phyloP scores from a whole-genome alignment of 1,140 invertebrate genomes.

The Drosophila ercepeae region DNA sequence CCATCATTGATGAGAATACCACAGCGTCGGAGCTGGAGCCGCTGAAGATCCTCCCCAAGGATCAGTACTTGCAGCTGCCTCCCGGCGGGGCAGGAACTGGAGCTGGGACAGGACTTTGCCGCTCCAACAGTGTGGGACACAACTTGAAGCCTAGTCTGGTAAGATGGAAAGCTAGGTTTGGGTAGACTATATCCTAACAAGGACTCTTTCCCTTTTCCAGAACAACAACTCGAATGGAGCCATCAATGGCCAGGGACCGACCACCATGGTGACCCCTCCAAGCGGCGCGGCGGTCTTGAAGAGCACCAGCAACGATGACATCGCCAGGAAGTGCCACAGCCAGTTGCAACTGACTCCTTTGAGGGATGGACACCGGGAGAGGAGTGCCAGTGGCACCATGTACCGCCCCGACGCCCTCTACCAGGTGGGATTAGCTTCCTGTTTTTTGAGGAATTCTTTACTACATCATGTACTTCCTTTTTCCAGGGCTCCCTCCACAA shows the following conservation, averaged over 20 bases:
- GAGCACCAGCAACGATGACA: conserved; percentile 73
- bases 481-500: conserved; percentile 82
- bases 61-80: conserved; percentile 75
- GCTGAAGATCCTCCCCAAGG: conserved; percentile 53
- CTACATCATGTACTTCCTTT: conserved; percentile 6
- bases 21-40: conserved; percentile 73
- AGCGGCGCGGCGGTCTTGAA: conserved; percentile 39
- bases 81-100: conserved; percentile 42
- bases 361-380: conserved; percentile 64
- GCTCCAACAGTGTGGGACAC: conserved; percentile 79
- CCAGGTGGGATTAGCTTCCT: conserved; percentile 86
- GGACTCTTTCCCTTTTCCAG: conserved; percentile 28
- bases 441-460: conserved; percentile 85
- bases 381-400: conserved; percentile 89
- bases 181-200: too few species aligned
- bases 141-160: conserved; percentile 63
- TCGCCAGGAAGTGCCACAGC: conserved; percentile 61
- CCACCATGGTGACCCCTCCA: conserved; percentile 4
- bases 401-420: conserved; percentile 94
- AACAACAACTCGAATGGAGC: conserved; percentile 68
- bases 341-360: conserved; percentile 71
- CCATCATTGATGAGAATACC: conserved; percentile 77
- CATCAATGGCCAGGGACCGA: conserved; percentile 39
- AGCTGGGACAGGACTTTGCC: conserved; percentile 43
- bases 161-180: too few species aligned